Conservation (phyloP, 2,888 invertebrate species). For the Hypomecis atomaria region DNA sequence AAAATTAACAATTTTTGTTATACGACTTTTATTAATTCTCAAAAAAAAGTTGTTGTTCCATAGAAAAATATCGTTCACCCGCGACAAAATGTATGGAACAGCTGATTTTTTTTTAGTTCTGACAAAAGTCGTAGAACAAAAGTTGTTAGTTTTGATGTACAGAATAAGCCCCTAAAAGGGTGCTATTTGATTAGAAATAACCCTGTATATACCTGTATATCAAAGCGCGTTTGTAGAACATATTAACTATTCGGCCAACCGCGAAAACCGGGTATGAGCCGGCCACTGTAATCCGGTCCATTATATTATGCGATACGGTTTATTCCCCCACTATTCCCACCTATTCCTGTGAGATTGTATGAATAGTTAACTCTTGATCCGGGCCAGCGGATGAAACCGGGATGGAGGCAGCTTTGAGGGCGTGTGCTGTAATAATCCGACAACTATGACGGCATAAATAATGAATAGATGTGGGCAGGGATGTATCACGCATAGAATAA, state of each 20-base stretch:
- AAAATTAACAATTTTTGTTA: too few species aligned
- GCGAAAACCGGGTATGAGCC: conserved; percentile 4
- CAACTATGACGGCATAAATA: conserved; percentile 8
- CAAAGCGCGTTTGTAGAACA: conserved; percentile 1
- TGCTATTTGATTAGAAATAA: too few species aligned
- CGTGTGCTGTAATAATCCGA: conserved; percentile 5
- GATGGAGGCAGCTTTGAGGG: conserved; percentile 22
- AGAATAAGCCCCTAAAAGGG: too few species aligned
- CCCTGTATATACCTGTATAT: too few species aligned
- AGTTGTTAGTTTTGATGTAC: too few species aligned
- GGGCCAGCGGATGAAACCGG: conserved; percentile 12
- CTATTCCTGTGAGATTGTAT: conserved; percentile 36
- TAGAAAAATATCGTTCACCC: too few species aligned
- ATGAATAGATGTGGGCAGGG: not conserved
- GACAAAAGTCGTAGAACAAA: too few species aligned
- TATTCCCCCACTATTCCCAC: conserved; percentile 28
- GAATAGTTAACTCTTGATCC: conserved; percentile 42
- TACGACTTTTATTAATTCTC: too few species aligned
- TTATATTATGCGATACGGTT: conserved; percentile 20
- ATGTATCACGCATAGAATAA: not conserved
- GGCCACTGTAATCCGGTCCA: conserved; percentile 17
- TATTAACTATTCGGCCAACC: not conserved
- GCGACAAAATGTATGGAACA: too few species aligned
- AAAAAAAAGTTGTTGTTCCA: too few species aligned
- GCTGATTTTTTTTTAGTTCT: too few species aligned